Evolutionary conservation across 2,113 vertebrate genomes (phyloP), one percentile per base, ranked within the genome.

Genomic region (Hippolais icterina): DNA sequence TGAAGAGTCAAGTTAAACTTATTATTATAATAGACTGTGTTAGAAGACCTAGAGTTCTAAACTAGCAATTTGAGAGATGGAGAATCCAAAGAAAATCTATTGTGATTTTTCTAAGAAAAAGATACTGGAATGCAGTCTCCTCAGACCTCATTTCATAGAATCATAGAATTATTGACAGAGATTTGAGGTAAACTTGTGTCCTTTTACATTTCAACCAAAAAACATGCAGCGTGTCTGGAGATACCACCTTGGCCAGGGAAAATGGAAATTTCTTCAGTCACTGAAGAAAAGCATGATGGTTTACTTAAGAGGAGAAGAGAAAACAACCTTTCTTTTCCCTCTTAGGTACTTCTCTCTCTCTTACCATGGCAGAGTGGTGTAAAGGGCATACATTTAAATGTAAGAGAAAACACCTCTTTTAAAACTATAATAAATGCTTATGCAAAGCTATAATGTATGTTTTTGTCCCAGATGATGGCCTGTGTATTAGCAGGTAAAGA

Each of bases 191-290:
- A 80, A 69, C 11, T 44, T 78, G 11, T 1, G 4, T 83, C 46
- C 16, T 68, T 75, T 56, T 47, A 42, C 24, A 21, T 78, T 87
- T 87, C 3, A 4, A 17, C 35, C 16, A 59, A 68, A 75, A 98
- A 72, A 63, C 35, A 4, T 86, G 80, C 83, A 24, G 2, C 79
- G 39, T 90, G 65, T 88, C 41, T 87, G 59, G 61, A 74, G 56
- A 83, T 77, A 84, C 44, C 44, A 8, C 8, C 5, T 90, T 83
- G 63, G 44, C 79, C 87, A 79, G 85, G 80, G 87, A 88, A 66
- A 72, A 69, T 6, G 9, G 37, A 83, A 85, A 78, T 84, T 96
- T 93, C 59, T 94, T 93, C 69, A 63, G 68, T 92, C 92, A 77
- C 39, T 86, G 49, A 87, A 82, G 42, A 56, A 91, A 93, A 96